Percentiles rank a stretch among this genome's conserved stretches.
phyloP scores from a whole-genome alignment of 2,797 vertebrate genomes.

The Myotis myotis region DNA sequence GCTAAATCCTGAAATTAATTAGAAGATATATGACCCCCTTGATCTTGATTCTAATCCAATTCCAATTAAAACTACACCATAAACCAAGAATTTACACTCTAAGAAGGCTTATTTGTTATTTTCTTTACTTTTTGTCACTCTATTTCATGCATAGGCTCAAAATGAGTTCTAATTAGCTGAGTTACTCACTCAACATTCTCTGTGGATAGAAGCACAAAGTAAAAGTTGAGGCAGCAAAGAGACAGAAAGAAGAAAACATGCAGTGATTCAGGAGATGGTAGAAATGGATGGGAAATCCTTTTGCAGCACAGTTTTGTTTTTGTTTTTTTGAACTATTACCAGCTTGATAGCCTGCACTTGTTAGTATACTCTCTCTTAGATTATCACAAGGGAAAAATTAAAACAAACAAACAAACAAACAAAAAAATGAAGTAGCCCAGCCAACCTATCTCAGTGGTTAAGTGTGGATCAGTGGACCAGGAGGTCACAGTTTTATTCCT shows the following conservation, averaged over 20 bases:
- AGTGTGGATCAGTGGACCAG: too few relatives aligned
- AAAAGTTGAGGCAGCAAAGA: background rate
- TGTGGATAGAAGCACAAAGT: background rate
- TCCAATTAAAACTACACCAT: conserved; percentile 63
- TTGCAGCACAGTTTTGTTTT: background rate
- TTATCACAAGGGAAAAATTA: background rate
- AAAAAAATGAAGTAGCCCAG: background rate
- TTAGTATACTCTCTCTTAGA: background rate
- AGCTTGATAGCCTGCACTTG: background rate
- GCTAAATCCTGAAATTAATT: conserved; percentile 73
- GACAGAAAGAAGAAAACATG: background rate
- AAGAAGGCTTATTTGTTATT: background rate
- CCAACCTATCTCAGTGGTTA: too few relatives aligned
- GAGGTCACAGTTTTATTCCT: too few relatives aligned
- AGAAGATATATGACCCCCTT: conserved; percentile 56
- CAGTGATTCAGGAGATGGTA: background rate
- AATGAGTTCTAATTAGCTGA: conserved; percentile 44
- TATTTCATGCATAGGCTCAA: conserved; percentile 4
- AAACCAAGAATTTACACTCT: conserved; percentile 37
- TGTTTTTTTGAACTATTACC: background rate
- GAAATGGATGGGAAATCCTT: background rate
- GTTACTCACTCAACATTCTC: background rate
- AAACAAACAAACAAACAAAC: background rate
- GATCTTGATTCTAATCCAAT: conserved; percentile 69
- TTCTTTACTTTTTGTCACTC: background rate